Percentiles rank a stretch among this genome's conserved stretches.
Evolutionary conservation across 2,888 invertebrate species (phyloP).

Genomic region (Leptinotarsa tumamoca): DNA sequence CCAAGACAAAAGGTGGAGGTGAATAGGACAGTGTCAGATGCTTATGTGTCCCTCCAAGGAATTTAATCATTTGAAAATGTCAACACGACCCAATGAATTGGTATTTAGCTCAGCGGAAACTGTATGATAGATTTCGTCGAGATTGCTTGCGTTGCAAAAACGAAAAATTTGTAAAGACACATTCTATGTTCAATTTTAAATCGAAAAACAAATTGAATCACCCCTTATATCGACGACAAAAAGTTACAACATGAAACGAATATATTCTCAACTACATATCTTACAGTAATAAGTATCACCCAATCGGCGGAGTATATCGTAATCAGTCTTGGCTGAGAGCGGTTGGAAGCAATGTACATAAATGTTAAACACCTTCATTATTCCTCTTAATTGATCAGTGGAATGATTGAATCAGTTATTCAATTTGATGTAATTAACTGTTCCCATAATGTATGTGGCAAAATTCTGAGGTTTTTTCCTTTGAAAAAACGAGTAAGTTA

Average conservation of each 20-base stretch:
- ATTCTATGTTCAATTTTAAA: not conserved
- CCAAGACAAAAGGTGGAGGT: too few relatives aligned
- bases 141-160: too few relatives aligned
- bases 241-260: too few relatives aligned
- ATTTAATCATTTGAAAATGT: too few relatives aligned
- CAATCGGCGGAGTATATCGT: slow-evolving; percentile 16
- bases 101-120: too few relatives aligned
- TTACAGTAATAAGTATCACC: slow-evolving; percentile 6
- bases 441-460: slow-evolving; percentile 27
- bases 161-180: too few relatives aligned
- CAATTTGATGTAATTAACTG: slow-evolving; percentile 39
- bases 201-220: not conserved
- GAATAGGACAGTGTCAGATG: too few relatives aligned
- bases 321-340: slow-evolving; percentile 23
- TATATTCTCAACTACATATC: not conserved
- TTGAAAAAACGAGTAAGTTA: too few relatives aligned
- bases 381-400: slow-evolving; percentile 31
- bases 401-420: slow-evolving; percentile 37
- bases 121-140: too few relatives aligned
- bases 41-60: too few relatives aligned
- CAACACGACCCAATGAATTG: too few relatives aligned
- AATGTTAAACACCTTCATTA: slow-evolving; percentile 33
- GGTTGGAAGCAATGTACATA: slow-evolving; percentile 35
- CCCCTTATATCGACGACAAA: not conserved
- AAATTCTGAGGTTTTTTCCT: not conserved